A percentile compares a stretch with the other conserved stretches of the same genome.
Evolutionary conservation across 2,888 invertebrate species (phyloP).

Genomic region (Drosophila nr. medialis): DNA sequence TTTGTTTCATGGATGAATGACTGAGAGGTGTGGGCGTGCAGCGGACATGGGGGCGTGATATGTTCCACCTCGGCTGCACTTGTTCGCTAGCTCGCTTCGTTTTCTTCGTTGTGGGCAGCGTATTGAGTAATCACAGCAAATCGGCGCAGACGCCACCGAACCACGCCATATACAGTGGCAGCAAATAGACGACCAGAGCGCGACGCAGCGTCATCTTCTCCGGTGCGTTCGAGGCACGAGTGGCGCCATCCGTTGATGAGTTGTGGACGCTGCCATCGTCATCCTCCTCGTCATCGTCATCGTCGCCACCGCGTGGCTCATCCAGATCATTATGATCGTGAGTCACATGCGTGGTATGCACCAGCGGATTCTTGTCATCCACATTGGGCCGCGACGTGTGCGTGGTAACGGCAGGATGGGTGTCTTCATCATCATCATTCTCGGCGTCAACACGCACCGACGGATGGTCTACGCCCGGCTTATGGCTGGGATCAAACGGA

Average conservation of each 20-base stretch:
- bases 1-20: conserved; percentile 77
- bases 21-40: conserved; percentile 74
- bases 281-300: conserved; percentile 28
- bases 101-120: conserved; percentile 43
- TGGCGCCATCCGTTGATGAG: conserved; percentile 53
- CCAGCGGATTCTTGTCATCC: conserved; percentile 68
- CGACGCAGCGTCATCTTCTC: conserved; percentile 78
- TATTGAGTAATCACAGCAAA: conserved; percentile 89
- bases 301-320: conserved; percentile 56
- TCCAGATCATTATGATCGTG: conserved; percentile 67
- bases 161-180: conserved; percentile 94
- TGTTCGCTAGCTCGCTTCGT: conserved; percentile 55
- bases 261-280: conserved; percentile 40
- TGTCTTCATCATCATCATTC: conserved; percentile 75
- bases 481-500: conserved; percentile 81
- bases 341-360: conserved; percentile 63
- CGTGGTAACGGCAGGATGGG: conserved; percentile 70
- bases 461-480: conserved; percentile 81
- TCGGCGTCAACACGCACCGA: conserved; percentile 77
- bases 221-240: conserved; percentile 64
- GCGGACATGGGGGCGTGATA: conserved; percentile 38
- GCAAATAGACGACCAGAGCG: conserved; percentile 89
- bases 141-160: conserved; percentile 92
- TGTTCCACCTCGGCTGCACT: conserved; percentile 46
- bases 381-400: conserved; percentile 74